Evolutionary conservation across 2,888 invertebrate genomes (phyloP), one percentile per base, ranked within the genome.

Genomic region (Campoletis raptor): DNA sequence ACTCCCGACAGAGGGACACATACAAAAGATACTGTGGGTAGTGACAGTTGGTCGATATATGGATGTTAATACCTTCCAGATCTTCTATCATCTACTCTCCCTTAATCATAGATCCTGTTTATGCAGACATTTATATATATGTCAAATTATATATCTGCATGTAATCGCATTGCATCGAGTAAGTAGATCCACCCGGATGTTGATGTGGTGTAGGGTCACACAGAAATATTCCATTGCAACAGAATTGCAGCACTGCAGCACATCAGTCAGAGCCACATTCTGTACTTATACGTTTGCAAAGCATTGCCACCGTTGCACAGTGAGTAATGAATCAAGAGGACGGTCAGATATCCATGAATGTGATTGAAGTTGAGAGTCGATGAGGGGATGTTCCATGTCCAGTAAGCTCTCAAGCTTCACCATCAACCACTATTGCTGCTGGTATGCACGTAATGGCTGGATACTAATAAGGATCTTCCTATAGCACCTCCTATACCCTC

Each of bases 401-500:
- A 45, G 77, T 57, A n/a, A 76, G 69, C 70, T 79, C 42, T 64
- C 21, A 45, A 54, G 81, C 73, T 52, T 40, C 64, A 77, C 57
- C 48, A 74, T 79, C 76, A 48, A 66, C 45, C 66, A 73, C 77
- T 72, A 61, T 77, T 37, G 64, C 42, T 81, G 67, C 74, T 18
- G 79, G 81, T 57, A 84, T 82, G 67, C 82, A 45, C 48, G 66
- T 85, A 81, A 87, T 85, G 70, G 70, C 37, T 78, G 77, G 83
- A 83, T 81, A 85, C 85, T 85, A 87, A 87, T 85, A 87, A 85
- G 87, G 87, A 85, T 66, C 80, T 69, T 64, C 54, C 52, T 64
- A 18, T 24, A 80, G 45, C 78, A 79, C 57, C 73, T 78, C 42
- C 73, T 30, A 61, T 21, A 78, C 74, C 67, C 67, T 18, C 45